Evolutionary conservation across 92 coral and sea anemone species (phyloP), one percentile per base, ranked within the genome.

Genomic region (Siderastrea siderea): DNA sequence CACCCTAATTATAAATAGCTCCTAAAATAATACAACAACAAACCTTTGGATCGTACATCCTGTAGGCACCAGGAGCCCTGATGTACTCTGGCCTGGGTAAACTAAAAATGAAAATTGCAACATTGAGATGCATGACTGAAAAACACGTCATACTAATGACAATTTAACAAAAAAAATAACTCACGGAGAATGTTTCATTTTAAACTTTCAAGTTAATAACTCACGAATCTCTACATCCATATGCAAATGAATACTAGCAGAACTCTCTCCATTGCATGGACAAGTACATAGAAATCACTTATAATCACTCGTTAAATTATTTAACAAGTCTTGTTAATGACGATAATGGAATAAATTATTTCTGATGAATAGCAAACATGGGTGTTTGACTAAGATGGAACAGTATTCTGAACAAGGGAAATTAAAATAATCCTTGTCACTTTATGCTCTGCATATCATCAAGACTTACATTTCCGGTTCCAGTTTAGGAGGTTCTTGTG

Each of bases 41-140:
- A 47, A 84, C 87, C 87, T 84, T 84, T 73, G 87, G 81, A 48
- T 93, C 84, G 70, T 93, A 94, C 94, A 92, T 90, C 65, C 80
- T 88, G 89, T 91, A 93, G 1, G 94, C 95, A 15, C 99, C 98
- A 11, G 90, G 94, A 26, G 92, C 95, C 57, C 86, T 85, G 17
- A 91, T 80, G 75, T 88, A 93, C 92, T 96, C 98, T 57, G 96
- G 91, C 47, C 84, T 86, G 17, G 99, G 90, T 45, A 88, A 82
- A 47, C 94, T 93, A 65, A 8, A 60, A 84, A 57, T 54, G 10
- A 54, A 87, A 44, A 72, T 44, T 46, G 50, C 12, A 69, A 38
- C 14, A 54, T 14, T 71, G n/a, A 70, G 3, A 47, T 45, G 14
- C 14, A 47, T 44, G 2, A 26, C 43, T 38, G 71, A 26, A 3